Base-by-base conservation (phyloP, 2,113 vertebrate species). In the Chrysemys picta region DNA sequence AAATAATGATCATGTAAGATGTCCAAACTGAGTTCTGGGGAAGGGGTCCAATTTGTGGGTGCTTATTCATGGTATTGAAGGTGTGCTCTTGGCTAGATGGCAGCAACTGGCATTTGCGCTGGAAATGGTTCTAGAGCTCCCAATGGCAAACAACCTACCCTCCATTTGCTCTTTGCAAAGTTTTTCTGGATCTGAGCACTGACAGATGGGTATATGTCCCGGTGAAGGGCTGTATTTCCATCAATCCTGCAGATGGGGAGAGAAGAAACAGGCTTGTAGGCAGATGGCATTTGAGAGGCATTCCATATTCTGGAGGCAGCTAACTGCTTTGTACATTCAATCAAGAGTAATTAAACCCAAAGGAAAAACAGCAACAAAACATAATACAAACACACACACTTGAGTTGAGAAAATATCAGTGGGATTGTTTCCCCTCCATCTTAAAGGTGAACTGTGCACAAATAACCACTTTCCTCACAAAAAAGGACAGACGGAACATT, bases 151-250 rank as follows among this genome's bases (percentile, higher is more conserved):
- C 8, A 29, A 92, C 98, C 98, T 95, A 99, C 99, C 98, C 98
- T 99, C 99, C 99, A 99, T 93, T 99, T 99, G 92, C 98, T 99
- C 98, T 98, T 99, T 97, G 99, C 98, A 96, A 99, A 99, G 97
- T 99, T 99, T 89, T 98, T 99, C 98, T 99, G 99, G 91, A 99
- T 98, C 98, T 99, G 99, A 90, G 99, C 98, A 27, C 98, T 99
- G 96, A 99, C 99, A 24, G 99, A 99, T 14, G 98, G 98, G 95
- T 98, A 99, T 96, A 99, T 99, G 98, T 99, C 99, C 85, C 98
- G 93, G 95, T 98, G 98, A 72, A 99, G 98, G 79, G 99, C 99
- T 45, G 99, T 98, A 78, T 99, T 98, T 72, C 98, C 99, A 22
- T 98, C 98, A 97, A 99, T 99, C 99, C 99, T 99, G 98, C 90